Base-by-base conservation (phyloP, 2,113 vertebrate genomes). In the Rallus limicola region DNA sequence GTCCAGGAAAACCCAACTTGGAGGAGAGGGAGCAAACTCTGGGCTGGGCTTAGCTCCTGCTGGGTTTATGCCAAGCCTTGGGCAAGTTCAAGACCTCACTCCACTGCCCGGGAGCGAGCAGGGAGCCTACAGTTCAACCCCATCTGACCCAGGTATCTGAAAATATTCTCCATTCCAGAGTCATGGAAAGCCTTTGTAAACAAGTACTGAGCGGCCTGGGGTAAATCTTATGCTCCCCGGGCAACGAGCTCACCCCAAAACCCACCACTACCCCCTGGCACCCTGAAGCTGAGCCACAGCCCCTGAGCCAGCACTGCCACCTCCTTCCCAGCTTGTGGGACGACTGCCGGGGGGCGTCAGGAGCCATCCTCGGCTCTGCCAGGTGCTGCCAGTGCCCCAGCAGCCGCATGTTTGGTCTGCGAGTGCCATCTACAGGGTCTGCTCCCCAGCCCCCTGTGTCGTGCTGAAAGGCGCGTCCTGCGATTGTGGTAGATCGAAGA, bases 371-470 rank as follows among this genome's bases (percentile, higher is more conserved):
- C 71, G 50, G 76, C 60, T 34, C n/a, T 33, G 5, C 72, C 83
- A 53, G 89, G 58, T 33, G 70, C 26, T 72, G 84, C 52, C 29
- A 14, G 92, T 13, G 80, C 82, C 92, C 76, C 2, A 2, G 9
- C 20, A 59, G 75, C 77, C 5, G 1, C 87, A 83, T 62, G 82
- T 19, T 75, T 11, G 77, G 96, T 96, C 95, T 92, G 93, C 42
- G 92, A 95, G 96, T 96, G 96, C 96, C 96, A 96, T 82, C 95
- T 96, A 94, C 95, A 96, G 96, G 95, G 93, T 60, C 72, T 2
- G 60, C 10, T 67, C 82, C 36, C 79, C 53, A 13, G 79, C 82
- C 50, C 79, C 44, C 44, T 46, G 44, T 46, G 44, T 17, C 17
- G 44, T 19, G 44, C 8, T 9, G 44, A 46, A 46, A 46, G 44